These are phyloP conservation scores for Lobophora halterata DNA, from an alignment of 2,888 invertebrate genomes.

Conservation along the genomic window DNA sequence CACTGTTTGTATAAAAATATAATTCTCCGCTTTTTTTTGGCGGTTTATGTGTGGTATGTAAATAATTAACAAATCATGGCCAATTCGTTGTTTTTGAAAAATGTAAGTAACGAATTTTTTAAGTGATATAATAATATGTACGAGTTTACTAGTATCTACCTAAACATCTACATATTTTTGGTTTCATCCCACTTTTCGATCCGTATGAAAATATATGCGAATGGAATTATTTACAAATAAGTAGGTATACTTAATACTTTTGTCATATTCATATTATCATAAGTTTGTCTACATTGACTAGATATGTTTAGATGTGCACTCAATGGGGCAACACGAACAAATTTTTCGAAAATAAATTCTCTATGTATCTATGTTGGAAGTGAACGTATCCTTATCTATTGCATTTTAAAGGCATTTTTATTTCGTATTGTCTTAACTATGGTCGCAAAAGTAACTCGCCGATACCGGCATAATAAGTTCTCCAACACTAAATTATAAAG, in stretches of 20 bases:
- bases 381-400: conserved; percentile 74
- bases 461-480: conserved; percentile 36
- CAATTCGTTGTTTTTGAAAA: conserved; percentile 25
- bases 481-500: not conserved
- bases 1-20: conserved; percentile 20
- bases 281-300: conserved; percentile 72
- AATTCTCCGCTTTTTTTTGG: conserved; percentile 8
- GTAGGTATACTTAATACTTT: too few relatives aligned
- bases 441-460: conserved; percentile 60
- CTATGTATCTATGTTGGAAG: conserved; percentile 51
- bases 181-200: conserved; percentile 43
- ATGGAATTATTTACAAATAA: conserved; percentile 67
- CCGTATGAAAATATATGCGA: conserved; percentile 70
- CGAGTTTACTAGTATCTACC: conserved; percentile 38
- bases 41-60: conserved; percentile 8
- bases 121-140: conserved; percentile 37
- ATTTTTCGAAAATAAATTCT: conserved; percentile 71
- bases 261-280: conserved; percentile 36
- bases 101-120: too few relatives aligned
- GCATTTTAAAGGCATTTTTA: conserved; percentile 74
- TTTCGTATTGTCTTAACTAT: conserved; percentile 80
- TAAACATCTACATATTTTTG: conserved; percentile 42
- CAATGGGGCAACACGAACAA: conserved; percentile 55
- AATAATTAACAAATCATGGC: conserved; percentile 6
- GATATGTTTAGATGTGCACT: conserved; percentile 77